Base-by-base conservation (phyloP, 2,797 vertebrate species). In the Sebastes diaconus region DNA sequence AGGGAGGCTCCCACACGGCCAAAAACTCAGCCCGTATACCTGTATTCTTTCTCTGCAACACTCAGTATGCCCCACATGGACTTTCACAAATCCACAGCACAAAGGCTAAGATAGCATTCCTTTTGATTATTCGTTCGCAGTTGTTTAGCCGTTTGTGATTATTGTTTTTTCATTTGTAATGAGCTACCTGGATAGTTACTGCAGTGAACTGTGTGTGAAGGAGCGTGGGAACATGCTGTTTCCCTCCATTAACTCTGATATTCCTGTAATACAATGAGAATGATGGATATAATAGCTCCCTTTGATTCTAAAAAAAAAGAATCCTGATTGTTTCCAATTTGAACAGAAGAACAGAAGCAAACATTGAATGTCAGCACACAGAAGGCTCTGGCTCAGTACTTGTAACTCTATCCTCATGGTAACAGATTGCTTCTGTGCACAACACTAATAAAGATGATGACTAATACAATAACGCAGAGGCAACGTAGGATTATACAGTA, bases 201-300 rank as follows among this genome's bases (percentile, higher is more conserved):
- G 59, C 50, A 36, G 25, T 69, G 34, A 81, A 71, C 55, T 75
- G 39, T 46, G 27, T 29, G 27, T 65, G 59, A 76, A 66, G 57
- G 68, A 72, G 50, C 74, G n/a, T 88, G 83, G 76, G 81, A 87
- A 86, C 76, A 34, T 24, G 22, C 79, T 67, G 34, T 77, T 67
- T 76, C 55, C 69, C 69, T 83, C 36, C 11, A 52, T 83, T 76
- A 72, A 50, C 64, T 73, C 12, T 54, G n/a, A 82, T 75, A 75
- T 61, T 22, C 7, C 68, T 52, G 22, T 29, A 59, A 55, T 67
- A 63, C 20, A 75, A 14, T 63, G 58, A 74, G 63, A 67, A 61
- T 57, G 22, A 73, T 5, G 22, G 66, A 63, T 54, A 6, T 64
- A 81, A 74, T 60, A 34, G 52, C 46, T 58, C 46, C 7, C 61